Base-by-base conservation (phyloP, 2,888 invertebrate genomes). In the Apamea sordens region DNA sequence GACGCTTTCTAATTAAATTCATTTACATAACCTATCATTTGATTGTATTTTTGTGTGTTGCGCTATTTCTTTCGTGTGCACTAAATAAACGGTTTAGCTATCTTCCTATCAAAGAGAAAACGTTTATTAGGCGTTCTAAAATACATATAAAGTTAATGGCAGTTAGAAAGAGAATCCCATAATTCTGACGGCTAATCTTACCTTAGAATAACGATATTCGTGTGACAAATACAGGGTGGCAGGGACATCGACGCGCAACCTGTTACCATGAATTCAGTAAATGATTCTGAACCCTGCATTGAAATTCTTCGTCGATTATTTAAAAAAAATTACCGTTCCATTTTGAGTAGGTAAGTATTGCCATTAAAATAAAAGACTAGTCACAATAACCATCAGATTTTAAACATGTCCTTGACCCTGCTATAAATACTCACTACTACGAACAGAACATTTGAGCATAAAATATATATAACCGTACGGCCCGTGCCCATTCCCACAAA, bases 401-500 rank as follows among this genome's bases (percentile, higher is more conserved):
- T n/a, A 10, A 63, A 59, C 15, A 15, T 44, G 76, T 56, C 85
- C 89, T 88, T 89, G 87, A 89, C 89, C 85, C 84, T 87, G 75
- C 82, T 76, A 79, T 74, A 88, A 82, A 83, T 56, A 79, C 83
- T 75, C 76, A 77, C 67, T 83, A 61, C 59, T 73, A 82, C 77
- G 71, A 63, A 79, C 72, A 79, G 72, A 80, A 85, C 76, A 77
- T 88, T 84, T 80, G 76, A 79, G 82, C 83, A 73, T 83, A 86
- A 81, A 86, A 88, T 76, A 85, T 89, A 86, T 80, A 82, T 11
- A 56, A 24, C 56, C 56, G 56, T 56, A 8, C 56, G 24, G 10
- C 10, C 56, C 89, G 94, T 91, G 77, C 93, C 83, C 89, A 91
- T 94, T 94, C 94, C 91, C 94, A 94, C 93, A 59, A 56, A 80